Conservation (phyloP, 2,113 vertebrate genomes). For the Gopherus flavomarginatus region DNA sequence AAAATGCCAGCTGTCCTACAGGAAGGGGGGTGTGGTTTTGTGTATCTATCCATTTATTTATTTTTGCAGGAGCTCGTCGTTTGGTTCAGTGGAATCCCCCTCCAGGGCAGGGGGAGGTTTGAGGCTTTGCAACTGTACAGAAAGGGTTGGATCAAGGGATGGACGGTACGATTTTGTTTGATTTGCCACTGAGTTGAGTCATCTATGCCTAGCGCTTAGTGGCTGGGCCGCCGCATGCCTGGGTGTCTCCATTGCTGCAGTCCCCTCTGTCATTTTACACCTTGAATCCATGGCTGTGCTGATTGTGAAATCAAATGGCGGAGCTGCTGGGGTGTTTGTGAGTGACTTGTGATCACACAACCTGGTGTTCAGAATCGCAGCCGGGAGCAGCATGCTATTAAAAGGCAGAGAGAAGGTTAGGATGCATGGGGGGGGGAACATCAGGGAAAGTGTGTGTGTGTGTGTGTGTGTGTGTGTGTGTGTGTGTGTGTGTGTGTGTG, state of each 20-base stretch:
- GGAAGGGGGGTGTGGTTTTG: neutral
- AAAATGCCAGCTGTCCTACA: neutral
- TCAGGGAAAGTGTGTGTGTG: neutral
- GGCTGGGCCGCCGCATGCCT: neutral
- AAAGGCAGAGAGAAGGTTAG: rapidly evolving
- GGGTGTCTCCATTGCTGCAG: neutral
- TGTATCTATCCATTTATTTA: neutral
- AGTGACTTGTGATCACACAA: rapidly evolving
- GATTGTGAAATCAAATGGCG: neutral
- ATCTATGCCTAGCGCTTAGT: neutral
- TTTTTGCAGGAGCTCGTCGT: neutral
- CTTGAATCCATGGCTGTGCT: neutral
- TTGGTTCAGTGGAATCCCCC: neutral
- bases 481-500: neutral
- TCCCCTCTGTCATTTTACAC: rapidly evolving
- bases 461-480: neutral
- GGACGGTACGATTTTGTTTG: too few relatives aligned
- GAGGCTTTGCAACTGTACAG: neutral
- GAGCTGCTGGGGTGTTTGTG: neutral
- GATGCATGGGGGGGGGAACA: neutral
- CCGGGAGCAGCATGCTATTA: neutral
- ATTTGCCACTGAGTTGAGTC: neutral
- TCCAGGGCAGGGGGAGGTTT: neutral
- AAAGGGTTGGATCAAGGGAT: neutral
- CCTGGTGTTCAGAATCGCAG: neutral